Evolutionary conservation across 1,140 invertebrate genomes (phyloP), one percentile per base, ranked within the genome.

Genomic region (Tetranychus urticae): DNA sequence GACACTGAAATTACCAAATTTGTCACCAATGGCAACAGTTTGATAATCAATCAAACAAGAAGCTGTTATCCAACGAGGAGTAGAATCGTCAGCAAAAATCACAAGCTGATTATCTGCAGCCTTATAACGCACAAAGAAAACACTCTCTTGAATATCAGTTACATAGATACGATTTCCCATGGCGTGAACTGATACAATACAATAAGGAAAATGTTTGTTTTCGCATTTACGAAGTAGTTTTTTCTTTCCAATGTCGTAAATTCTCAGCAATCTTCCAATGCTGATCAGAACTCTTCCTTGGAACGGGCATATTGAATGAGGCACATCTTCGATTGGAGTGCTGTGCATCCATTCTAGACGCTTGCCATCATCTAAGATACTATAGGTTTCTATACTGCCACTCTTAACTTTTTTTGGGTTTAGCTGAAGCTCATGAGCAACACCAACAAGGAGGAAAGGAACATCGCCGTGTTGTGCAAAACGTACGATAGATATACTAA

Each of bases 161-260:
- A 93, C 93, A 68, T 87, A 89, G 37, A 99, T 86, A 56, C 96
- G 79, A 69, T 91, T 84, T 0, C 93, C 91, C 67, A 92, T 83
- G 0, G 88, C 83, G 70, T 92, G 85, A 59, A 99, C 91, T 62
- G 85, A 85, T 0, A 90, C 83, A 61, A 99, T 88, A 56, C 85
- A 80, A 70, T 97, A 91, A 13, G 93, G 91, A 73, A 98, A 85
- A 74, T 96, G 90, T 80, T 85, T 92, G 73, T 98, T 98, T 75
- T 99, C 96, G 76, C 94, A 98, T 74, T 99, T 99, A 47, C 91
- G 77, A 5, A 99, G 72, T 39, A 99, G 71, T 72, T 98, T 97
- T 71, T 94, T 92, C 68, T 92, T 93, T 48, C 94, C 96, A 68
- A 97, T 81, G 67, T 98, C 94, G 71, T 98, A 99, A 5, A 99